A percentile compares a stretch with the other conserved stretches of the same genome.
Conservation (phyloP, 1,140 invertebrate genomes). For the Orussus abietinus region DNA sequence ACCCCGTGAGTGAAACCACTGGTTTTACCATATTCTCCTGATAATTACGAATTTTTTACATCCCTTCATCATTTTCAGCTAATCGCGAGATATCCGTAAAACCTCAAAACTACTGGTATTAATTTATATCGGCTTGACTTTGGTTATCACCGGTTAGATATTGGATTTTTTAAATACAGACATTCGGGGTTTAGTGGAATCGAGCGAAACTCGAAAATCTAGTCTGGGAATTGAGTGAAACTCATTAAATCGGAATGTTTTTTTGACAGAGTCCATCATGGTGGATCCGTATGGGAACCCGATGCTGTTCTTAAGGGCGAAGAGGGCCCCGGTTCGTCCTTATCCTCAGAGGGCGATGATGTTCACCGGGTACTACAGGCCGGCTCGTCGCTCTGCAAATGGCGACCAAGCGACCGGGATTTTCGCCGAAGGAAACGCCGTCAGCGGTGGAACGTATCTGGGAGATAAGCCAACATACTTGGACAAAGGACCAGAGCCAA, state of each 20-base stretch:
- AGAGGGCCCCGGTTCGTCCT: slow-evolving; percentile 22
- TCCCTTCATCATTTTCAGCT: too few species aligned
- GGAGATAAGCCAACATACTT: slow-evolving; percentile 22
- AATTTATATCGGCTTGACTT: too few species aligned
- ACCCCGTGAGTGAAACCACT: too few species aligned
- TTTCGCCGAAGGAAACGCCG: slow-evolving; percentile 41
- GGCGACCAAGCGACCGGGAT: slow-evolving; percentile 33
- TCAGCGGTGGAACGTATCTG: slow-evolving; percentile 40
- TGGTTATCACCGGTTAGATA: too few species aligned
- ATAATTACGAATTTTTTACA: too few species aligned
- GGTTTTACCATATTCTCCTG: too few species aligned
- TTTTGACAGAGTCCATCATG: slow-evolving; percentile 29
- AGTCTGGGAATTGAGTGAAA: neutral
- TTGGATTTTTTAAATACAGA: too few species aligned
- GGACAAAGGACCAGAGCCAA: slow-evolving; percentile 23
- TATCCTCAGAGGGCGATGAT: slow-evolving; percentile 43
- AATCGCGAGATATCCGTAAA: too few species aligned
- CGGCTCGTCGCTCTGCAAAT: slow-evolving; percentile 23
- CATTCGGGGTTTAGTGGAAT: too few species aligned
- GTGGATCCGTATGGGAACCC: slow-evolving; percentile 24
- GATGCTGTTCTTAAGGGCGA: slow-evolving; percentile 26
- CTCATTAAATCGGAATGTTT: neutral
- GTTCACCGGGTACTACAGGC: slow-evolving; percentile 44
- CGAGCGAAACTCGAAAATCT: neutral
- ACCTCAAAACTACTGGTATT: too few species aligned